Percentiles rank a stretch among this genome's conserved stretches.
phyloP scores from a whole-genome alignment of 23 tunicate species.

The Ciona savignyi region DNA sequence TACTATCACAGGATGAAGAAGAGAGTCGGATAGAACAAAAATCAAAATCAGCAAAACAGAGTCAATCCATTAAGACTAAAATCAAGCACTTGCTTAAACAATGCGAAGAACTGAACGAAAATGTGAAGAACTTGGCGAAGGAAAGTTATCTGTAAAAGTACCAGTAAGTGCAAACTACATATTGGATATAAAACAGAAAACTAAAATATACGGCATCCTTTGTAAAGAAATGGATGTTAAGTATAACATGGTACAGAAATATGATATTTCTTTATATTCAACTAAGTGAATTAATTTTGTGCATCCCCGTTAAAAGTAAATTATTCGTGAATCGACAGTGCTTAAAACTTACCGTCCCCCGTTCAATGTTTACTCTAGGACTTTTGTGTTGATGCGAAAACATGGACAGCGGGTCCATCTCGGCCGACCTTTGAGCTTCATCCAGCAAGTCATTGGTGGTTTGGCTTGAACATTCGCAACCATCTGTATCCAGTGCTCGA shows the following conservation, averaged over 20 bases:
- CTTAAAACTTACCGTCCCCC: background rate
- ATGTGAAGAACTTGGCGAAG: background rate
- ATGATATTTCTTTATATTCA: background rate
- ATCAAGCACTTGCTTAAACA: background rate
- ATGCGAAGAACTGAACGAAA: background rate
- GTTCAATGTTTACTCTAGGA: background rate
- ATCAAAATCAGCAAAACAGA: constrained; percentile 47
- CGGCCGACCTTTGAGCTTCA: constrained; percentile 49
- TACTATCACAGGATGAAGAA: constrained; percentile 54
- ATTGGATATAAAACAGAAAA: no score
- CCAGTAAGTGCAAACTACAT: no score
- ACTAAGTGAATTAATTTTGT: background rate
- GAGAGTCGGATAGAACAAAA: constrained; percentile 82
- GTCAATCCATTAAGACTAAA: background rate
- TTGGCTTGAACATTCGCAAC: constrained; percentile 54
- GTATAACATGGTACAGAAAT: no score
- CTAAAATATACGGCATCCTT: no score
- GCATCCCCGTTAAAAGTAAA: no score
- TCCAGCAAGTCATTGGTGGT: constrained; percentile 70
- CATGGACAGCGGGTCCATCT: constrained; percentile 14
- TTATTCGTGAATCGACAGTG: no score
- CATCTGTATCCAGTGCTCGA: constrained; percentile 21
- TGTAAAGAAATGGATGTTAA: no score
- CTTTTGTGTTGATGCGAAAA: background rate
- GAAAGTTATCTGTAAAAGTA: background rate